Evolutionary conservation across 2,797 vertebrate genomes (phyloP), one percentile per base, ranked within the genome.

Genomic region (Cossypha caffra): DNA sequence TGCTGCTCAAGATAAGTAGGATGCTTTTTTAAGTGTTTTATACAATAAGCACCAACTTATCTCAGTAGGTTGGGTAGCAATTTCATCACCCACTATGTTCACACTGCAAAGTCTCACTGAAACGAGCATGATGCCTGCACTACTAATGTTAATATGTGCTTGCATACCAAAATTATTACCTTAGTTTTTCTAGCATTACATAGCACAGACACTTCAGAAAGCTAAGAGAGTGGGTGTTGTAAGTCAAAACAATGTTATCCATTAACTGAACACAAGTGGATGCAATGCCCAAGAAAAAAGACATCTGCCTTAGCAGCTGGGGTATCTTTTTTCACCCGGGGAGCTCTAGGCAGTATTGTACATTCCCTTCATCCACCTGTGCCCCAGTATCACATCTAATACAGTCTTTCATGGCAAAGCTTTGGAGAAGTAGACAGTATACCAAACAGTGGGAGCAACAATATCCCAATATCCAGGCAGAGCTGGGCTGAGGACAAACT

Each of bases 401-500:
- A 25, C 11, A 9, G 12, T 40, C 50, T 83, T 71, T 47, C n/a
- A 67, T 1, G 9, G 33, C 55, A 88, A 68, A 89, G 58, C 24
- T 86, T 63, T 26, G 33, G 54, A 90, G 28, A 6, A 90, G 16
- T 42, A 77, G 24, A 29, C 5, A 1, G 54, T 16, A 42, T 9
- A 91, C 50, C 29, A 61, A 77, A 84, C 16, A 73, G 35, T 21
- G 40, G 20, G 18, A 96, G 19, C 10, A 20, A 81, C 16, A 52
- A 67, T 40, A 88, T 38, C 24, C 57, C n/a, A 63, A 6, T 11
- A 93, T 4, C 10, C 24, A 23, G 37, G 48, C 82, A 54, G 79
- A 93, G 74, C 51, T 68, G 69, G 48, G 40, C 31, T 80, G 37
- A 93, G 93, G 92, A 94, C 92, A 96, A 88, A 93, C 51, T 76